Evolutionary conservation across 2,888 invertebrate genomes (phyloP), one percentile per base, ranked within the genome.

Genomic region (Boloria selene): DNA sequence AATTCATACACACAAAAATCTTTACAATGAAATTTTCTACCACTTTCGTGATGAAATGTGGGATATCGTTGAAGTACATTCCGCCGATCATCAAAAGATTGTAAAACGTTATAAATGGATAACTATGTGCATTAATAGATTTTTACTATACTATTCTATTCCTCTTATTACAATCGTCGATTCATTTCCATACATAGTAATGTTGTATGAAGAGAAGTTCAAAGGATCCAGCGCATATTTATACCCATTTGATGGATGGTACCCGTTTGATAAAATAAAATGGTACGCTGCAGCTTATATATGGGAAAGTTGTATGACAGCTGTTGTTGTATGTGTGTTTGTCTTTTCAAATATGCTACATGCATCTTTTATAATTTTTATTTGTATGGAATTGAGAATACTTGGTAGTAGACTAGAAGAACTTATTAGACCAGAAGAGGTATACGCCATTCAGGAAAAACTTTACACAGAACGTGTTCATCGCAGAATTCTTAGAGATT

Each of bases 171-270:
- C 81, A 2, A 68, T 86, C 0, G 80, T 90, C 0, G 79, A 80
- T 68, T 75, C 85, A 14, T 83, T 87, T 69, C 90, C 90, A 4
- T 84, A 79, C 67, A 55, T 88, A 2, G 77, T 89, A n/a, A 88
- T 87, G 87, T 70, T 75, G 58, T 87, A 80, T 65, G 81, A 86
- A 67, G 75, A 74, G 13, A 67, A 76, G 17, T 64, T 84, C 16
- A 60, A 83, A 50, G 79, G 77, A 1, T 47, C 50, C 31, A 75
- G 79, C 50, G 80, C 83, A 44, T 70, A 82, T 71, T 74, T 87
- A 7, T 89, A 85, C 61, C 90, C 90, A 0, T 85, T 85, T 50
- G 87, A 89, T 67, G 89, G 86, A 6, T 89, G 88, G 89, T 90
- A 90, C 67, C 90, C 90, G 13, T 90, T 90, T 62, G 83, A 88